These are phyloP conservation scores for Agrochola macilenta DNA, from an alignment of 2,888 invertebrate species.

Conservation along the genomic window DNA sequence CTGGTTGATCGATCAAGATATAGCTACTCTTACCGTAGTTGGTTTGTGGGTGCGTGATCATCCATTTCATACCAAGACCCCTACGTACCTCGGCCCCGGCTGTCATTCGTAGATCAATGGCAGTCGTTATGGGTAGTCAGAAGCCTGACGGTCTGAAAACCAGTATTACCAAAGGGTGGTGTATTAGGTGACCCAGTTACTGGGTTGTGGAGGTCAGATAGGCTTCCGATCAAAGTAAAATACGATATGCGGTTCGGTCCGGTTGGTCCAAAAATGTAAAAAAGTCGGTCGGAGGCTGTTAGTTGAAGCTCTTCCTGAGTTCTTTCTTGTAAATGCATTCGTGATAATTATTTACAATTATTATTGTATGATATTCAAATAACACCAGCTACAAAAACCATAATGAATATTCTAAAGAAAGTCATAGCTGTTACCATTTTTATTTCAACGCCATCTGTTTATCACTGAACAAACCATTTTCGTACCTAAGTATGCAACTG, in stretches of 20 bases:
- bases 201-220: background rate
- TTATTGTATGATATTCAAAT: background rate
- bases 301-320: background rate
- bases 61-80: background rate
- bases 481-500: too few species aligned
- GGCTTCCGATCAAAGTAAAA: too few species aligned
- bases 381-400: too few species aligned
- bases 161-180: background rate
- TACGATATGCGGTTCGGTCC: background rate
- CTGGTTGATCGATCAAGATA: background rate
- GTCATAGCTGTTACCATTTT: background rate
- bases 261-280: too few species aligned
- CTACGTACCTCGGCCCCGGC: too few species aligned
- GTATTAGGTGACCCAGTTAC: too few species aligned
- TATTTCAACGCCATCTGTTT: slow-evolving; percentile 34
- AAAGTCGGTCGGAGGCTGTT: background rate
- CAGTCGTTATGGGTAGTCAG: too few species aligned
- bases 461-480: background rate
- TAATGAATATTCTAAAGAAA: background rate
- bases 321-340: background rate
- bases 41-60: background rate
- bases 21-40: background rate
- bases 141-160: background rate
- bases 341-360: background rate
- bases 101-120: too few species aligned